A percentile compares a stretch with the other conserved stretches of the same genome.
Evolutionary conservation across 2,888 invertebrate genomes (phyloP).

Genomic region (Cyclophora punctaria): DNA sequence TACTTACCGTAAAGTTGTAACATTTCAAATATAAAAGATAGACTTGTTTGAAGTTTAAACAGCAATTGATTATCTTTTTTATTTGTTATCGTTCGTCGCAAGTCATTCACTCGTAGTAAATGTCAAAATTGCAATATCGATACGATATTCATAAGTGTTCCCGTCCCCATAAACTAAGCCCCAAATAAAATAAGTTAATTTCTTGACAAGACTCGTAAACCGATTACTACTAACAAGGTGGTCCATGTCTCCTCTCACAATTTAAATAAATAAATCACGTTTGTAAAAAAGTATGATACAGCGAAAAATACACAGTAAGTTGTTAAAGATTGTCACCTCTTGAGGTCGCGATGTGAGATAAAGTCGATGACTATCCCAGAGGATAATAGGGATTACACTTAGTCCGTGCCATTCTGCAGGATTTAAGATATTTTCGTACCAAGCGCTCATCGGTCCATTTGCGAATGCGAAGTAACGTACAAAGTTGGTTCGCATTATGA

Average conservation of each 20-base stretch:
- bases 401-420: too few relatives aligned
- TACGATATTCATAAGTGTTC: slow-evolving; percentile 10
- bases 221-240: slow-evolving; percentile 69
- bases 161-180: slow-evolving; percentile 25
- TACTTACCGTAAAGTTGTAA: too few relatives aligned
- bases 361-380: too few relatives aligned
- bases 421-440: slow-evolving; percentile 19
- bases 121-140: slow-evolving; percentile 16
- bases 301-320: slow-evolving; percentile 31
- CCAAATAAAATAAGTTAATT: slow-evolving; percentile 59
- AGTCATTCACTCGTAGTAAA: too few relatives aligned
- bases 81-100: too few relatives aligned
- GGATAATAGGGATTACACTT: too few relatives aligned
- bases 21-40: too few relatives aligned
- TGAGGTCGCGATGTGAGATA: slow-evolving; percentile 15
- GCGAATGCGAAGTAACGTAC: too few relatives aligned
- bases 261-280: slow-evolving; percentile 42
- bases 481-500: slow-evolving; percentile 5
- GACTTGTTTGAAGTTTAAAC: too few relatives aligned
- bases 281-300: slow-evolving; percentile 47
- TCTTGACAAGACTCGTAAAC: slow-evolving; percentile 58
- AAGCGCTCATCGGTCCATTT: slow-evolving; percentile 13
- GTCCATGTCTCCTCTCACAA: slow-evolving; percentile 39
- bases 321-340: slow-evolving; percentile 48
- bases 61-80: too few relatives aligned